A percentile compares a stretch with the other conserved stretches of the same genome.
These are phyloP conservation scores for Strix uralensis DNA, from an alignment of 2,113 vertebrate species.

Conservation along the genomic window DNA sequence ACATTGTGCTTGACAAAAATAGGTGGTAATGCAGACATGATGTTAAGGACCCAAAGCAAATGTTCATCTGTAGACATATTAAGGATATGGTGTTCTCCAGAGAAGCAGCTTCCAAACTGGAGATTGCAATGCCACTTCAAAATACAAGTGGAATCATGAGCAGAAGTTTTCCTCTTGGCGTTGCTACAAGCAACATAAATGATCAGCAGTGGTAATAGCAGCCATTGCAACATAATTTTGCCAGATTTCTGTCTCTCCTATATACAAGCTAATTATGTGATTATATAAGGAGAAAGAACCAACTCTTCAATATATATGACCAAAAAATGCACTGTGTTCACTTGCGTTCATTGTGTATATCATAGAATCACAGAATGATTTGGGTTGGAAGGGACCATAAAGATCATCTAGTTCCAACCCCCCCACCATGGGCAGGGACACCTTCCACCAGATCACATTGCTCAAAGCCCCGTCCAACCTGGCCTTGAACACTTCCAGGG, in stretches of 20 bases:
- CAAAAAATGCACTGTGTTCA: neutral
- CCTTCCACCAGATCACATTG: too few relatives aligned
- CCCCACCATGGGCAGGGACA: too few relatives aligned
- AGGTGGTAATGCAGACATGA: neutral
- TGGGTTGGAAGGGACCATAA: too few relatives aligned
- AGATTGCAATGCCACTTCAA: neutral
- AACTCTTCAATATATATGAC: neutral
- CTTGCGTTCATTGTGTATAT: neutral
- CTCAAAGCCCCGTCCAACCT: too few relatives aligned
- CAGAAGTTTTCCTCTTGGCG: neutral
- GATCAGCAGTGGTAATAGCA: neutral
- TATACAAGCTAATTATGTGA: neutral
- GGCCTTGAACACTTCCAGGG: too few relatives aligned
- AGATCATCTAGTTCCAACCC: too few relatives aligned
- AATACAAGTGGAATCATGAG: neutral
- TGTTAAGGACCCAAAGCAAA: neutral
- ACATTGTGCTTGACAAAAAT: neutral
- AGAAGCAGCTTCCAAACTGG: neutral
- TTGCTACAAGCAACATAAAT: neutral
- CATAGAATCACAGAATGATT: too few relatives aligned
- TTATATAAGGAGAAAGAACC: neutral
- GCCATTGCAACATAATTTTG: neutral
- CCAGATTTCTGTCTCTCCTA: neutral
- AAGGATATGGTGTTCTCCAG: neutral
- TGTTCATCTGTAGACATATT: neutral